Evolutionary conservation across 2,797 vertebrate genomes (phyloP).

Genomic region (Pangasius sanitwongsei): DNA sequence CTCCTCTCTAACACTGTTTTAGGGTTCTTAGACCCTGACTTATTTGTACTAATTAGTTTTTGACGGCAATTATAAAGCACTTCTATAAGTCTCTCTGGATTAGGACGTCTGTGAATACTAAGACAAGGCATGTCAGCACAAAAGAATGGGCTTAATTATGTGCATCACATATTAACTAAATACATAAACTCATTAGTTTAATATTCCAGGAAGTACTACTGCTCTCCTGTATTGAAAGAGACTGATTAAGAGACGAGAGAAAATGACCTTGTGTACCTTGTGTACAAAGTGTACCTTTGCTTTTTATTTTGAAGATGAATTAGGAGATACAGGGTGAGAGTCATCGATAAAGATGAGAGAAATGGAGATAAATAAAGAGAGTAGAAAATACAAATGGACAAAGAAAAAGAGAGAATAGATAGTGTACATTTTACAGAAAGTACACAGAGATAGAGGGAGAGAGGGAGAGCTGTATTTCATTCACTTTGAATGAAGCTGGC

Average conservation of each 20-base stretch:
- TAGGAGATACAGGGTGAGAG: not conserved
- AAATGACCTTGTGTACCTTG: not conserved
- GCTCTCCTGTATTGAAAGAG: not conserved
- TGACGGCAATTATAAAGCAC: not conserved
- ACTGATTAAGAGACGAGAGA: not conserved
- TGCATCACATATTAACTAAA: not conserved
- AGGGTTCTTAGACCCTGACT: not conserved
- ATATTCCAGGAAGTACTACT: not conserved
- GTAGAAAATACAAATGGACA: conserved; percentile 11
- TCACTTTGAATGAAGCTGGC: conserved; percentile 32
- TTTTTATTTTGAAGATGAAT: conserved; percentile 1
- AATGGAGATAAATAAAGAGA: conserved; percentile 10
- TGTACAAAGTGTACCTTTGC: not conserved
- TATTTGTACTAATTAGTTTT: not conserved
- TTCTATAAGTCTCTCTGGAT: not conserved
- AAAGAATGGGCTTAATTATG: not conserved
- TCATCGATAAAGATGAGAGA: not conserved
- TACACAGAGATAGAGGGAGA: not conserved
- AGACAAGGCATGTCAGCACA: not conserved
- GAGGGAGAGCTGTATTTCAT: conserved; percentile 10
- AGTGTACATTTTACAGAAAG: not conserved
- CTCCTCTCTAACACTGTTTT: not conserved
- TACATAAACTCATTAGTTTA: not conserved
- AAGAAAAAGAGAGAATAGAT: not conserved
- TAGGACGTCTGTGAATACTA: not conserved